Percentiles rank a stretch among this genome's conserved stretches.
Conservation (phyloP, 1,140 invertebrate species). For the Paraescarpia echinospica region DNA sequence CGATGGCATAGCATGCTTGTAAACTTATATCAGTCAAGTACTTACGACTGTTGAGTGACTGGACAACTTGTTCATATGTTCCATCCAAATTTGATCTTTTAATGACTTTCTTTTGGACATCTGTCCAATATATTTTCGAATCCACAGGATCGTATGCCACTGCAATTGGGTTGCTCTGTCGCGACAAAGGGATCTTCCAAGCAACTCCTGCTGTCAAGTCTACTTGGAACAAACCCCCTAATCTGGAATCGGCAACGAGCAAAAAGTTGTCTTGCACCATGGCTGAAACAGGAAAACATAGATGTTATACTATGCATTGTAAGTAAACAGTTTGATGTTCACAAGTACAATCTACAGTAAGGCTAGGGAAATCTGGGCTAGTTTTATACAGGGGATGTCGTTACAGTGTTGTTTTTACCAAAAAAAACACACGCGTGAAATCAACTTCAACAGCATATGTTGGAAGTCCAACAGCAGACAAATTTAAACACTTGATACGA, state of each 20-base stretch:
- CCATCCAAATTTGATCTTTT: slow-evolving; percentile 32
- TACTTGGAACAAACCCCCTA: slow-evolving; percentile 34
- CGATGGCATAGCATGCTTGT: no score
- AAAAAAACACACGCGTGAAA: no score
- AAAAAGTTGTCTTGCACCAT: slow-evolving; percentile 33
- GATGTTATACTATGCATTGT: no score
- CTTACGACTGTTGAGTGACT: slow-evolving; percentile 29
- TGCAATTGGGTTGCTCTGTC: slow-evolving; percentile 34
- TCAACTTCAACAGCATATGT: no score
- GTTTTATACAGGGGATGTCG: no score
- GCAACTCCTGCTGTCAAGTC: slow-evolving; percentile 36
- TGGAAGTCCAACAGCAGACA: no score
- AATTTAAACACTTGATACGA: no score
- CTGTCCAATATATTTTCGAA: slow-evolving; percentile 30
- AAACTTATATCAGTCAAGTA: background rate
- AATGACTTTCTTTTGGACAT: slow-evolving; percentile 27
- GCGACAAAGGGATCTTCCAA: slow-evolving; percentile 31
- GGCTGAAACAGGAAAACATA: background rate
- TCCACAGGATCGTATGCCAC: slow-evolving; percentile 33
- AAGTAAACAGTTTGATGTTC: no score
- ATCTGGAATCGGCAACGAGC: slow-evolving; percentile 35
- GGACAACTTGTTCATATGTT: slow-evolving; percentile 23
- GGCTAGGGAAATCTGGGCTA: no score
- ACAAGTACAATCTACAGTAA: no score
- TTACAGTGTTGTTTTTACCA: no score